Base-by-base conservation (phyloP, 2,797 vertebrate genomes). In the Cuculus canorus region DNA sequence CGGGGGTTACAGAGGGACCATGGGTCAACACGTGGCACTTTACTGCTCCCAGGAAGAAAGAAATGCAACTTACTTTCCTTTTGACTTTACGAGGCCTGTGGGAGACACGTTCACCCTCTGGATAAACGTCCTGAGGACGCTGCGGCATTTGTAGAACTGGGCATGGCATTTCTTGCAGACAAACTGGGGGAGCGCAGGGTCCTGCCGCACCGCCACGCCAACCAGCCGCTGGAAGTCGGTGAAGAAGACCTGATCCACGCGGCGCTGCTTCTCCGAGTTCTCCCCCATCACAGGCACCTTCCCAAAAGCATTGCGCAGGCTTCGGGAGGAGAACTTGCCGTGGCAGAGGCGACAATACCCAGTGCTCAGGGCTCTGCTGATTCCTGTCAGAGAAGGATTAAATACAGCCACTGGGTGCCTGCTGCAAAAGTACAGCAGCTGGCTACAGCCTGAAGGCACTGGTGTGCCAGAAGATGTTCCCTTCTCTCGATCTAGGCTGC, bases 131-230 rank as follows among this genome's bases (percentile, higher is more conserved):
- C 97, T 96, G 96, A 99, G 98, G 90, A 99, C 97, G 86, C 98
- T 98, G 96, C 98, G 98, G 97, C 99, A 99, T 94, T 99, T 99
- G 93, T 99, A 99, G 98, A 99, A 99, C 97, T 99, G 99, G 39
- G 98, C 82, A 27, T 99, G 98, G 96, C 99, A 99, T 96, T 98
- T 99, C 98, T 99, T 99, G 96, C 99, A 99, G 92, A 99, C 98
- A 4, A 98, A 99, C 94, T 98, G 98, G 0, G 99, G 98, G 11
- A 99, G 96, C 3, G 97, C 79, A 0, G 99, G 98, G 92, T 99
- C 99, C 24, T 98, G 98, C 83, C 97, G 97, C 88, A 99, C 94
- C 3, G 98, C 98, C 61, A 99, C 98, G 1, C 99, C 99, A 1
- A 99, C 98, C 92, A 99, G 97, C 14, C 96, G 98, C 97, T 99